A percentile compares a stretch with the other conserved stretches of the same genome.
These are phyloP conservation scores for Tolypeutes matacus DNA, from an alignment of 2,797 vertebrate species.

Conservation along the genomic window DNA sequence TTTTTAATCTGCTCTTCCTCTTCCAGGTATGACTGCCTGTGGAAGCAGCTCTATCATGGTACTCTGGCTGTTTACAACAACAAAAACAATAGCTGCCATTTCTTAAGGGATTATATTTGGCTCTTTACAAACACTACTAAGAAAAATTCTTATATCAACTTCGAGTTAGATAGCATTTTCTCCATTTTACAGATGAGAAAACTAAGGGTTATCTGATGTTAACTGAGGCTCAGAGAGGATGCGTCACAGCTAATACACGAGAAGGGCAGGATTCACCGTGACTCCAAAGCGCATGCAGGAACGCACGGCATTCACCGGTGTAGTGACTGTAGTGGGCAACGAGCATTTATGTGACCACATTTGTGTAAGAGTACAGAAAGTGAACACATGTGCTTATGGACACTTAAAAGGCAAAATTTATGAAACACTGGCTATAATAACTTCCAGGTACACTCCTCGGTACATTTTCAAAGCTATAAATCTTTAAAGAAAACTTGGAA, in stretches of 20 bases:
- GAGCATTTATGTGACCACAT: not conserved
- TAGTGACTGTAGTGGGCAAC: not conserved
- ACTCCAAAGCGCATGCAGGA: not conserved
- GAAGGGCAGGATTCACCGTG: not conserved
- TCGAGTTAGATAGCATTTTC: not conserved
- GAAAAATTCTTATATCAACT: not conserved
- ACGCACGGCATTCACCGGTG: not conserved
- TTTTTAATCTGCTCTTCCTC: not conserved
- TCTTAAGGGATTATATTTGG: not conserved
- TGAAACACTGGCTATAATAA: not conserved
- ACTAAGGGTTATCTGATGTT: not conserved
- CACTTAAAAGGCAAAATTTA: not conserved
- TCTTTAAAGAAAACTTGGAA: constrained; percentile 23
- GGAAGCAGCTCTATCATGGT: not conserved
- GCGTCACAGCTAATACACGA: not conserved
- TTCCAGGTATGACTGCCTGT: not conserved
- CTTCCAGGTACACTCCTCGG: not conserved
- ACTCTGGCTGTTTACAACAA: not conserved
- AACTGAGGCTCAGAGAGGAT: not conserved
- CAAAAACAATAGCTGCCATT: not conserved
- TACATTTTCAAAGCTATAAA: not conserved
- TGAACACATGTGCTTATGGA: not conserved
- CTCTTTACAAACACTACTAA: not conserved
- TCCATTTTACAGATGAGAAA: not conserved
- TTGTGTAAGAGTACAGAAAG: not conserved